phyloP scores from a whole-genome alignment of 2,888 invertebrate species.

The Galeruca laticollis region DNA sequence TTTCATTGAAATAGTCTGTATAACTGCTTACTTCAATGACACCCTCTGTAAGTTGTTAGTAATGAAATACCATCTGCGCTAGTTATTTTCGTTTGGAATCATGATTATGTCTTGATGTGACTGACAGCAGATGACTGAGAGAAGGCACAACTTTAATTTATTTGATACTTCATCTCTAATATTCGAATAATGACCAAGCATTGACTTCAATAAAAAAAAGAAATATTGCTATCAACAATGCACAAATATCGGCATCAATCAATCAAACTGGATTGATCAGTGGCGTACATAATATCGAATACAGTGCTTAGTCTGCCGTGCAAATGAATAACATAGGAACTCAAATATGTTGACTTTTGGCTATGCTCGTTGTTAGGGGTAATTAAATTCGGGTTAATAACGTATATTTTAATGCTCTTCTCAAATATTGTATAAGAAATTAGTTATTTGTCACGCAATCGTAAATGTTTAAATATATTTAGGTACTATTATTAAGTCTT shows the following conservation, averaged over 20 bases:
- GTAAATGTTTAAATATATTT: too few species aligned
- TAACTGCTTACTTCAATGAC: too few species aligned
- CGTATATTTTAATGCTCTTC: too few species aligned
- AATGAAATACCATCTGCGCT: not conserved
- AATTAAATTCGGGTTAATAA: too few species aligned
- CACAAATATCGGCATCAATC: slow-evolving; percentile 16
- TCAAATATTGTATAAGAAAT: too few species aligned
- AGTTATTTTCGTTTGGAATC: not conserved
- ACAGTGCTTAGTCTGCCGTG: not conserved
- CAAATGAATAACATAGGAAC: too few species aligned
- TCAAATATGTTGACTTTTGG: too few species aligned
- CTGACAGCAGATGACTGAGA: slow-evolving; percentile 9
- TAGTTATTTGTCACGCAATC: too few species aligned
- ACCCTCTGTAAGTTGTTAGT: too few species aligned
- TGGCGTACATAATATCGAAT: not conserved
- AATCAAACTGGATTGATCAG: not conserved
- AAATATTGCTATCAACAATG: slow-evolving; percentile 12
- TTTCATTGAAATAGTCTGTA: too few species aligned
- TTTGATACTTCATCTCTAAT: slow-evolving; percentile 11
- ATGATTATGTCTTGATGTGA: not conserved
- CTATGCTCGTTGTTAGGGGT: too few species aligned
- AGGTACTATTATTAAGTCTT: too few species aligned
- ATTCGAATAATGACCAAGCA: slow-evolving; percentile 11
- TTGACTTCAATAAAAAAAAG: not conserved
- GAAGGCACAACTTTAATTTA: slow-evolving; percentile 8